Base-by-base conservation (phyloP, 2,888 invertebrate species). In the Dichetophora obliterata region DNA sequence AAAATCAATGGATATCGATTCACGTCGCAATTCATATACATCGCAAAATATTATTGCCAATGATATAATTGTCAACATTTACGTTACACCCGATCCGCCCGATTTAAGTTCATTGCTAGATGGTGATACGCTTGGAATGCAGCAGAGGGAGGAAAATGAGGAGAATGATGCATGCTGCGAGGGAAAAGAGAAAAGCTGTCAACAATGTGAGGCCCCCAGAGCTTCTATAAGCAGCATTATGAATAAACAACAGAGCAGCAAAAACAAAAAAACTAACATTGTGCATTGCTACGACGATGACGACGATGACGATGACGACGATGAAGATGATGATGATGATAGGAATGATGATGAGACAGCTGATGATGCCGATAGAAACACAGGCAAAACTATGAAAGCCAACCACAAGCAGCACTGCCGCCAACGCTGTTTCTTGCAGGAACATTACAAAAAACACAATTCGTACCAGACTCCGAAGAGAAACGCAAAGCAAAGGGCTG, bases 11-110 rank as follows among this genome's bases (percentile, higher is more conserved):
- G 34, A 54, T 31, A 66, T 27, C 43, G 52, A 74, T 19, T 14
- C 69, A 22, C 78, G 81, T 59, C 78, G 79, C 59, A 80, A 80
- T 70, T 82, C 81, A 22, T 81, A 77, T 54, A 66, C 81, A 43
- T 78, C 80, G 14, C 80, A 80, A 73, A 78, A 79, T 74, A 78
- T 79, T 61, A 77, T 82, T 68, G 78, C 80, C n/a, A 76, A 80
- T 50, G 82, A 81, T 77, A 69, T 82, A 34, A 77, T 82, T 27
- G 65, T 72, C 24, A 79, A 80, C 71, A 80, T 78, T 76, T 82
- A 81, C 77, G 82, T 82, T 22, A 71, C 78, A 22, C 50, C 78
- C 57, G 82, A 82, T 79, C 61, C 66, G 37, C 37, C 37, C 16
- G 74, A 74, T 54, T 74, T 66, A 43, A 66, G 54, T 16, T 74